These are phyloP conservation scores for Radopholus similis DNA, from an alignment of 1,140 invertebrate species.

Conservation along the genomic window DNA sequence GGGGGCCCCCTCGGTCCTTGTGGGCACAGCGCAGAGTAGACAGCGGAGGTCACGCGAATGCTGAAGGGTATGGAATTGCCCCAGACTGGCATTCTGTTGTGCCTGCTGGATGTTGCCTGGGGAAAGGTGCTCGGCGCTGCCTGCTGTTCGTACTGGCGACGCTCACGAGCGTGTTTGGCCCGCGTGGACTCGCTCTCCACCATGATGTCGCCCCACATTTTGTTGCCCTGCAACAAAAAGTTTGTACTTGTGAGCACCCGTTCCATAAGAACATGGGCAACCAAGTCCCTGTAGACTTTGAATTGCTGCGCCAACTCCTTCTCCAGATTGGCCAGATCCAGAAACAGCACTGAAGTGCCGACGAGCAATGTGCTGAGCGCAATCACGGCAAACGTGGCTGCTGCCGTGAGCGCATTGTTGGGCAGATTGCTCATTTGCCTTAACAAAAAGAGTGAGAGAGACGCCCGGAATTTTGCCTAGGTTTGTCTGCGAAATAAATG, in stretches of 20 bases:
- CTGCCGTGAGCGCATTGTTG: conserved; percentile 6
- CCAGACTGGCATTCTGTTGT: conserved; percentile 29
- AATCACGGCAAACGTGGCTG: conserved; percentile 14
- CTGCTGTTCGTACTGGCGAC: neutral
- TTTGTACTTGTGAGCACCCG: no score
- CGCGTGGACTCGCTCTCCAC: conserved; percentile 19
- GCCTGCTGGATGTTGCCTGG: conserved; percentile 10
- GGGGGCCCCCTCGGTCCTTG: neutral
- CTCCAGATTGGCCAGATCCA: conserved; percentile 35
- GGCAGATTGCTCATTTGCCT: neutral
- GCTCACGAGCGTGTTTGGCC: neutral
- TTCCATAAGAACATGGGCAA: no score
- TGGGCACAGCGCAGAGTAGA: no score
- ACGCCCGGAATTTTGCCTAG: no score
- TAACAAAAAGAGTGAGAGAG: no score
- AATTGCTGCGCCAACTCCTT: conserved; percentile 20
- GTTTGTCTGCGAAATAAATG: no score
- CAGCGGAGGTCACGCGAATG: no score
- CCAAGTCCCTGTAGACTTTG: conserved; percentile 30
- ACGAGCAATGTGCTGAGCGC: conserved; percentile 30
- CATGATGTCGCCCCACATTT: conserved; percentile 42
- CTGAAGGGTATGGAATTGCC: neutral
- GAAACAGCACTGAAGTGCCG: conserved; percentile 32
- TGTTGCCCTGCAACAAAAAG: conserved; percentile 17
- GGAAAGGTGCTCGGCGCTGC: no score